Base-by-base conservation (phyloP, 2,113 vertebrate genomes). In the Conger conger region DNA sequence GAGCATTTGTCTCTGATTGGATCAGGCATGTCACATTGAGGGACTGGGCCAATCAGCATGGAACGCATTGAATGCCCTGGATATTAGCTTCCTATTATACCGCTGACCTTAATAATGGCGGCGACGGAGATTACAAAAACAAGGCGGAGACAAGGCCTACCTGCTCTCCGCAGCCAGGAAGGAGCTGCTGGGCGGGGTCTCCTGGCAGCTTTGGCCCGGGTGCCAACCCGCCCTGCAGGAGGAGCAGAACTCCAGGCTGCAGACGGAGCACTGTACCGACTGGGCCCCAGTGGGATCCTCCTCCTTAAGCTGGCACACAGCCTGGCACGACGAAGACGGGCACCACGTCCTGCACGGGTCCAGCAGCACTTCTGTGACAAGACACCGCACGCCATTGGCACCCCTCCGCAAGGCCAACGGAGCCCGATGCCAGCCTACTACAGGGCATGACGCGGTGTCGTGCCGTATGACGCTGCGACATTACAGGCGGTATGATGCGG, bases 281-380 rank as follows among this genome's bases (percentile, higher is more conserved):
- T 96, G 96, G 0, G 95, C 92, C 20, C 93, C 91, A 82, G 95
- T 93, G 2, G 93, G 92, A 40, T 94, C 96, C 36, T 91, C 76
- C 83, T 96, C 95, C 87, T 95, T 93, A 35, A 97, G 91, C 79
- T 96, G 96, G 90, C 96, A 97, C 89, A 97, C 96, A 0, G 96
- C 96, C 84, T 97, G 96, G 92, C 96, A 97, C 68, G 95, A 92
- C 23, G 96, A 95, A 0, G 94, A 96, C 0, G 96, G 96, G 90
- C 96, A 97, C 96, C 96, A 97, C 11, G 96, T 97, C 89, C 96
- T 95, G 86, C 96, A 96, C 0, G 96, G 96, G 91, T 97, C 96
- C 91, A 97, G 91, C 84, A 97, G 94, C 82, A 97, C 96, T 93
- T 97, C 96, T 97, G 86, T 16, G 86, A 79, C 18, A 33, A 3